phyloP scores from a whole-genome alignment of 2,113 vertebrate species.

The Tinamus guttatus region DNA sequence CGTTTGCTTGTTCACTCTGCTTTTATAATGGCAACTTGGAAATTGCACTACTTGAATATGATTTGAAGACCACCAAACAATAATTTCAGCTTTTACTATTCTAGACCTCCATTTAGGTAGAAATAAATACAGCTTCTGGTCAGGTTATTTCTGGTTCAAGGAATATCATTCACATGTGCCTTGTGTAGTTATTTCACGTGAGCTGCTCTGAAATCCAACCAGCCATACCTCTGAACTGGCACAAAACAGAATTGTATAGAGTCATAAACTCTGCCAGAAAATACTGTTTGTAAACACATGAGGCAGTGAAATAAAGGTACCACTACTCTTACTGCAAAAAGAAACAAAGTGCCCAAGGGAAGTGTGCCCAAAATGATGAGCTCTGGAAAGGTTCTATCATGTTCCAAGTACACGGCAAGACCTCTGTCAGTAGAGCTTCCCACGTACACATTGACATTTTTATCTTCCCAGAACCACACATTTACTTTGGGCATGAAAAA shows the following conservation, averaged over 20 bases:
- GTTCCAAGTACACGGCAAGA: background rate
- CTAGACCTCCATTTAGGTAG: background rate
- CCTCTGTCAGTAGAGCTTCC: background rate
- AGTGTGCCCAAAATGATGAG: background rate
- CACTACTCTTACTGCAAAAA: background rate
- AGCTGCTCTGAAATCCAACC: background rate
- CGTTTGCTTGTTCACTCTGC: background rate
- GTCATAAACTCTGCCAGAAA: background rate
- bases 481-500: background rate
- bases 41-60: background rate
- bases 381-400: background rate
- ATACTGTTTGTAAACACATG: background rate
- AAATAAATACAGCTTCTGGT: background rate
- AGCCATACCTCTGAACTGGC: background rate
- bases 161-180: background rate
- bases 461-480: background rate
- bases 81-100: background rate
- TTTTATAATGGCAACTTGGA: background rate
- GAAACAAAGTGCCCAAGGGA: background rate
- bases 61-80: background rate
- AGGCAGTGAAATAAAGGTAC: background rate
- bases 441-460: background rate
- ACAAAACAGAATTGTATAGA: background rate
- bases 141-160: constrained; percentile 5
- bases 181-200: background rate